Evolutionary conservation across 2,888 invertebrate genomes (phyloP), one percentile per base, ranked within the genome.

Genomic region (Psylliodes chrysocephalus): DNA sequence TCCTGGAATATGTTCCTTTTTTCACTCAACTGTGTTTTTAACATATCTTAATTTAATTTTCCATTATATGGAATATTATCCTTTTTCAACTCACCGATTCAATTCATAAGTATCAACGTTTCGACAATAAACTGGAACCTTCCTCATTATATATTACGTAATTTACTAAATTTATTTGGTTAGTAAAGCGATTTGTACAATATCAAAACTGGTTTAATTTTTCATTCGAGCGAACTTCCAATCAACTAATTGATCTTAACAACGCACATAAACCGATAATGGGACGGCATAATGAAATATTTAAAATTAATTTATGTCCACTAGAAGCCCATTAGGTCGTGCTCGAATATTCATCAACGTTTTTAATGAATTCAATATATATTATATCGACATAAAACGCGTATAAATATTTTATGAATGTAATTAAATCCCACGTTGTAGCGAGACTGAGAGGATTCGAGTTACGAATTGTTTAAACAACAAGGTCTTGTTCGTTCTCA

Each of bases 291-390:
- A 38, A 30, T 38, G 15, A 38, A 38, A 38, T 38, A 38, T 38
- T 38, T 38, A 38, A 38, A 38, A 14, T 38, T 38, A 38, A 38
- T 12, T 38, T 38, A 38, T 38, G 14, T 38, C 15, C 38, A 38
- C 38, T 38, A 38, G 38, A 38, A 14, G 15, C 14, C n/a, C 38
- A 38, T 38, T 38, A 38, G 38, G 12, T 38, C 2, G 10, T 38
- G 14, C 38, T 38, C 38, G 15, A 38, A 38, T 38, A 38, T 38
- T 38, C 38, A 38, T 38, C 38, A 38, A 15, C 38, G n/a, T 14
- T 12, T 38, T 38, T 14, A 38, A 38, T 38, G 12, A 38, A 38
- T 38, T 38, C 38, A 14, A 12, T 38, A 38, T 15, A 38, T 38
- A 14, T 2, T 38, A 38, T 15, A 38, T 38, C 38, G 38, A 38